Evolutionary conservation across 1,140 invertebrate genomes (phyloP).

Genomic region (Zeugodacus cucurbitae): DNA sequence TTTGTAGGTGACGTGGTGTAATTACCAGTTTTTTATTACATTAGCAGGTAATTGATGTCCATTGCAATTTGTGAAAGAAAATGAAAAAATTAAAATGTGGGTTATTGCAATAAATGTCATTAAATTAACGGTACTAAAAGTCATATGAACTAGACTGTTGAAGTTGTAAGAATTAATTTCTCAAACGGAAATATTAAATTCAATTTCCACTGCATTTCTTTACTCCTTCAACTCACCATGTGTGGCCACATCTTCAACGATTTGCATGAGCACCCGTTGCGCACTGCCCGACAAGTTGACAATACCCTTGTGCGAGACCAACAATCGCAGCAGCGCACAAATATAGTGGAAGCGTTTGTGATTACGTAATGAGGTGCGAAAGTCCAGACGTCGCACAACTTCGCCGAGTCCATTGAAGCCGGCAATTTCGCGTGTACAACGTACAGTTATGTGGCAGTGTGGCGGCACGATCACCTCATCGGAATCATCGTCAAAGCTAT

Average conservation of each 20-base stretch:
- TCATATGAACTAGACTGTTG: background rate
- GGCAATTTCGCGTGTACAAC: slow-evolving; percentile 93
- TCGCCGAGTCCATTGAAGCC: slow-evolving; percentile 95
- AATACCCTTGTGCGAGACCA: slow-evolving; percentile 86
- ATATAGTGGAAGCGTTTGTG: slow-evolving; percentile 96
- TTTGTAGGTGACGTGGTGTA: background rate
- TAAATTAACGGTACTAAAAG: background rate
- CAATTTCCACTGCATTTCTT: background rate
- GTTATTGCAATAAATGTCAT: background rate
- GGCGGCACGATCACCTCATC: slow-evolving; percentile 76
- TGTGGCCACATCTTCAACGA: slow-evolving; percentile 93
- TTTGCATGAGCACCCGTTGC: slow-evolving; percentile 90
- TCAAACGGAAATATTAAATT: background rate
- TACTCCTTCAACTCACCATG: slow-evolving; percentile 74
- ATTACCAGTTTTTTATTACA: background rate
- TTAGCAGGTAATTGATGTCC: background rate
- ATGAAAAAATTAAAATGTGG: background rate
- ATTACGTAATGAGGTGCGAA: slow-evolving; percentile 93
- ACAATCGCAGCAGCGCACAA: slow-evolving; percentile 88
- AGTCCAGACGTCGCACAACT: slow-evolving; percentile 92
- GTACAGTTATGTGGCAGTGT: slow-evolving; percentile 92
- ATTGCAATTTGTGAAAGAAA: background rate
- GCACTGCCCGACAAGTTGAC: slow-evolving; percentile 88
- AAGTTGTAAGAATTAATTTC: background rate
- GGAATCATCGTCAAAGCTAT: slow-evolving; percentile 51